These are phyloP conservation scores for Azorinus chamasolen DNA, from an alignment of 2,888 invertebrate genomes.

Conservation along the genomic window DNA sequence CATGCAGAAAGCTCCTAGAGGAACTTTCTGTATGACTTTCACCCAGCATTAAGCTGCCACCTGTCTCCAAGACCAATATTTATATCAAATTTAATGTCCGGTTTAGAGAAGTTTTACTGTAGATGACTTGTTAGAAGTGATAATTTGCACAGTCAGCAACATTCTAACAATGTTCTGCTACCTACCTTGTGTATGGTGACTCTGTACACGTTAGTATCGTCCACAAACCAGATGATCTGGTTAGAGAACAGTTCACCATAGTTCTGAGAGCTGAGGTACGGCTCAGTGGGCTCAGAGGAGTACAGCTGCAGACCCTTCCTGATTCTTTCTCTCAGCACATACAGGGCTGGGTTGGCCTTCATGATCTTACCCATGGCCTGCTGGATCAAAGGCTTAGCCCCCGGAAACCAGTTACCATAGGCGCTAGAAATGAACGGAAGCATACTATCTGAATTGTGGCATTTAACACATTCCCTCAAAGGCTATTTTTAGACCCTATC, in stretches of 20 bases:
- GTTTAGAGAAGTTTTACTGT: too few relatives aligned
- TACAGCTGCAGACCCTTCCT: constrained; percentile 99
- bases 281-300: constrained; percentile 99
- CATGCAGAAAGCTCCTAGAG: too few relatives aligned
- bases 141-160: too few relatives aligned
- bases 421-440: constrained; percentile 89
- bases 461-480: too few relatives aligned
- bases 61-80: too few relatives aligned
- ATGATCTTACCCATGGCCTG: constrained; percentile 99
- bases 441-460: too few relatives aligned
- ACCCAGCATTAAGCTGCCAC: too few relatives aligned
- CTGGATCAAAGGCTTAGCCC: constrained; percentile 98
- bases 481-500: too few relatives aligned
- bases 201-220: constrained; percentile 99
- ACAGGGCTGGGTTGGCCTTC: constrained; percentile 99
- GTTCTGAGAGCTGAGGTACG: constrained; percentile 99
- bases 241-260: constrained; percentile 99
- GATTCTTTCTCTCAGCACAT: constrained; percentile 98
- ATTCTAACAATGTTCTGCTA: too few relatives aligned
- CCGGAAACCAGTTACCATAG: constrained; percentile 99
- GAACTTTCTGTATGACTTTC: too few relatives aligned
- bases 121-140: too few relatives aligned
- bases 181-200: constrained; percentile 98
- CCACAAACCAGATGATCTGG: constrained; percentile 99
- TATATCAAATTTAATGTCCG: too few relatives aligned